Evolutionary conservation across 2,113 vertebrate species (phyloP), one percentile per base, ranked within the genome.

Genomic region (Thamnaconus septentrionalis): DNA sequence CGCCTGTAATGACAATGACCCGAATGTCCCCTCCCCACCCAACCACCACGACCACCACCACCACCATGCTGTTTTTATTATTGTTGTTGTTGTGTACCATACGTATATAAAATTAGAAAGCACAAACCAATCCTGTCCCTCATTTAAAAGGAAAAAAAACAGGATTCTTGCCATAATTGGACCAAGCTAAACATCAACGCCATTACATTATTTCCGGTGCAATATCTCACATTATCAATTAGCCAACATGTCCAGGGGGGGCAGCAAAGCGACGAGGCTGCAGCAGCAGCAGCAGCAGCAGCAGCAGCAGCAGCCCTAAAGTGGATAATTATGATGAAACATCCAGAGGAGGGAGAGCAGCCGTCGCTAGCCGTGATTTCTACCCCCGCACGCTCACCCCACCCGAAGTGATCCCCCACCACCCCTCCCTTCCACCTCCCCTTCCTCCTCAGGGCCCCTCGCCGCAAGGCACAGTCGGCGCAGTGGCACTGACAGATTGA

Each of bases 401-500:
- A 31, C 89, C 87, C 64, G 69, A 85, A 87, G 87, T 81, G 69
- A 82, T 69, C 74, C 76, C 71, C 53, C 18, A 31, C 18, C 18
- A 64, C 69, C 77, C 66, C 31, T 57, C n/a, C 76, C 71, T n/a
- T 8, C 53, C 18, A 31, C 18, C 18, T 64, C 69, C 77, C 66
- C 31, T 57, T 31, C 7, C 67, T 6, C 47, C 73, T 73, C 71
- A 0, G 4, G 53, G 42, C 84, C 75, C 84, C 58, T 53, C 41
- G 85, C 90, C 92, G 76, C 82, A 51, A 91, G 10, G 84, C 88
- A 90, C 87, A 90, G 92, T 90, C 83, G 90, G 83, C 90, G 88
- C 91, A 88, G 80, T 89, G 71, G 78, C 86, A 91, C 92, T 93
- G 94, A 95, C 94, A 95, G 95, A 94, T 96, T 95, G 94, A 95